Evolutionary conservation across 2,888 invertebrate species (phyloP).

Genomic region (Lobophora halterata): DNA sequence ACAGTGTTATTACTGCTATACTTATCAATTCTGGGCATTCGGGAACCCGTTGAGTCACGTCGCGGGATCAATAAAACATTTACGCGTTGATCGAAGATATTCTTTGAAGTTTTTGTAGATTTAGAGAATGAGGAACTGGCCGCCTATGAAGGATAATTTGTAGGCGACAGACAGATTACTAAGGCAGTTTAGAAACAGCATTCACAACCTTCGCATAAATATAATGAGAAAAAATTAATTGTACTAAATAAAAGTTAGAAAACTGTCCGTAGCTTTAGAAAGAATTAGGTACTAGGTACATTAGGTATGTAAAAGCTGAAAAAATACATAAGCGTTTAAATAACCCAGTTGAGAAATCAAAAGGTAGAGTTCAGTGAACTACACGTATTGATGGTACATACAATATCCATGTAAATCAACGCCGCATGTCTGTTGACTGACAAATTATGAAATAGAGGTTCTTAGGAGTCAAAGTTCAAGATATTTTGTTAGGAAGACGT

Average conservation of each 20-base stretch:
- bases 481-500: constrained; percentile 36
- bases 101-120: constrained; percentile 15
- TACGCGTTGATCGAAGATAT: constrained; percentile 31
- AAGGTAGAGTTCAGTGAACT: constrained; percentile 40
- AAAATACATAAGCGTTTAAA: neutral
- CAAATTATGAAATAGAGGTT: constrained; percentile 54
- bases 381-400: constrained; percentile 33
- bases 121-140: constrained; percentile 21
- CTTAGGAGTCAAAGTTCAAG: constrained; percentile 48
- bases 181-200: too few species aligned
- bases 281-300: too few species aligned
- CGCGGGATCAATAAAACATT: constrained; percentile 42
- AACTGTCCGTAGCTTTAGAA: too few species aligned
- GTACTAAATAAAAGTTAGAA: too few species aligned
- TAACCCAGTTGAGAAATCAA: constrained; percentile 9
- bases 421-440: constrained; percentile 47
- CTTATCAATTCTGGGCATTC: too few species aligned
- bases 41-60: constrained; percentile 61
- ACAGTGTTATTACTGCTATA: too few species aligned
- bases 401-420: constrained; percentile 50
- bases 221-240: too few species aligned
- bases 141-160: constrained; percentile 21
- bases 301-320: neutral
- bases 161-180: constrained; percentile 15
- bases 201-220: too few species aligned